Evolutionary conservation across 92 coral and sea anemone genomes (phyloP).

Genomic region (Porites divaricata): DNA sequence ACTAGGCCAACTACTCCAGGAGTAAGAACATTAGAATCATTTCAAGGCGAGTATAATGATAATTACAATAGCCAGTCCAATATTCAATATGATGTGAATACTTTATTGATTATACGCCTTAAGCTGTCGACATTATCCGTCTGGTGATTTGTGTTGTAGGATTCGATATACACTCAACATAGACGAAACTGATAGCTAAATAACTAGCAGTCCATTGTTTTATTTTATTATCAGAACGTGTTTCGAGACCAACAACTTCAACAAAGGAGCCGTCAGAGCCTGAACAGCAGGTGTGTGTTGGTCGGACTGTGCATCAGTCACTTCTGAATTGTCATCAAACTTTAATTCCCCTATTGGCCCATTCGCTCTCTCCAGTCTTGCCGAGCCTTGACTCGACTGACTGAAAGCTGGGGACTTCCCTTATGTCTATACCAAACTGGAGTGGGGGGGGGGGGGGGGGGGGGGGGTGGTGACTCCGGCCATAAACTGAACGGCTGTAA

Average conservation of each 20-base stretch:
- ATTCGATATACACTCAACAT: neutral
- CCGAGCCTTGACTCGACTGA: neutral
- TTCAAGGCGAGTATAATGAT: slow-evolving; percentile 56
- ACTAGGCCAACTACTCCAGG: slow-evolving; percentile 98
- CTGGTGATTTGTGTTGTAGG: too few relatives aligned
- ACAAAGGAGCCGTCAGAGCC: slow-evolving; percentile 44
- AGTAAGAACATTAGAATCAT: slow-evolving; percentile 58
- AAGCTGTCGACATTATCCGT: too few relatives aligned
- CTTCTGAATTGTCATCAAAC: neutral
- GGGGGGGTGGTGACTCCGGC: too few relatives aligned
- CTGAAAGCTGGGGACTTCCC: neutral
- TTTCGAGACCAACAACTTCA: slow-evolving; percentile 64
- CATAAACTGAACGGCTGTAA: too few relatives aligned
- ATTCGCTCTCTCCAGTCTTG: too few relatives aligned
- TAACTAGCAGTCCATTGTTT: neutral
- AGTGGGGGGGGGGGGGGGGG: too few relatives aligned
- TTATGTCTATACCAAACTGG: too few relatives aligned
- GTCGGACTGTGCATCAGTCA: neutral
- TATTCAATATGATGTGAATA: too few relatives aligned
- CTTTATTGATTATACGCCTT: too few relatives aligned
- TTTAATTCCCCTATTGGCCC: neutral
- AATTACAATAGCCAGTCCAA: too few relatives aligned
- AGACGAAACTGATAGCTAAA: neutral
- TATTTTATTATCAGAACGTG: slow-evolving; percentile 35
- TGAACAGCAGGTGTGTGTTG: slow-evolving; percentile 52